Evolutionary conservation across 2,113 vertebrate genomes (phyloP), one percentile per base, ranked within the genome.

Genomic region (Perca fluviatilis): DNA sequence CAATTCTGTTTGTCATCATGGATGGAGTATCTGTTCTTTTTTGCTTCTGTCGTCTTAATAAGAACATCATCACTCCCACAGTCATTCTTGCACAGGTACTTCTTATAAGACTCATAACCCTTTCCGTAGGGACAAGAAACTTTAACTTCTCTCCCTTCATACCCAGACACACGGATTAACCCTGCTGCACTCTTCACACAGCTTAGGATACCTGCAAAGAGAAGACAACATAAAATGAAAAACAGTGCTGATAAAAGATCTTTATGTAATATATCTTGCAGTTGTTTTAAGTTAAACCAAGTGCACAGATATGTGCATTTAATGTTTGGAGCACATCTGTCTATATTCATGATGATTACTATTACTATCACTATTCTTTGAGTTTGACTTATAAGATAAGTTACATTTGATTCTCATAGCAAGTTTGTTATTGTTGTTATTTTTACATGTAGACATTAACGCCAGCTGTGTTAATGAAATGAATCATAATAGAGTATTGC

Each of bases 81-180:
- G 7, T 30, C 0, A 1, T 79, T 19, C 15, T 25, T 89, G 66
- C 91, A 92, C 60, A 80, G 33, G 57, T 91, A 92, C 67, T 92
- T 89, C 4, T 88, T 69, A 75, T 85, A 62, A 2, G 5, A 3
- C 16, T 82, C 74, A 57, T 86, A 91, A 15, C 80, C 84, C 0
- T 0, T 0, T 6, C 0, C 0, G 9, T 89, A 91, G 3, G 30
- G 2, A 36, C 91, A 92, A 23, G 71, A 50, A 14, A 91, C 6
- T 0, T 58, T 0, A 2, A 23, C 79, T 15, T 65, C 2, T 68
- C 11, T 9, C 5, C 80, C 67, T 49, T 77, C 14, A 40, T 85
- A 88, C 58, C 70, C 91, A 61, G 6, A 69, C 25, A 61, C 64
- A 18, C 5, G 51, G 60, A 88, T 81, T 82, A 64, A 0, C 0